Evolutionary conservation across 1,140 invertebrate species (phyloP).

Genomic region (Latrodectus geometricus): DNA sequence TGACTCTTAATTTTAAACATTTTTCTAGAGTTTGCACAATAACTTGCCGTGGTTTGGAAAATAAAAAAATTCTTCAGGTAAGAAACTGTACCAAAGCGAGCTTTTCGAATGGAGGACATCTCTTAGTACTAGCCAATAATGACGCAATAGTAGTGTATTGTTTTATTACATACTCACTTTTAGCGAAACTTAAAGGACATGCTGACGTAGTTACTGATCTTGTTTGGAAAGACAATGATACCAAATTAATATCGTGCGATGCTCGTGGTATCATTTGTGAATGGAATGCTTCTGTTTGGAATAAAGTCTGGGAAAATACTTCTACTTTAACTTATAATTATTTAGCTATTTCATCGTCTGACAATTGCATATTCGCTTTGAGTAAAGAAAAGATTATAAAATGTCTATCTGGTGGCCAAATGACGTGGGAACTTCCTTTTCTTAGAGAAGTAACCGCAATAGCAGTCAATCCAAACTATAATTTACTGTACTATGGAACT

Average conservation of each 20-base stretch:
- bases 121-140: not conserved
- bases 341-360: not conserved
- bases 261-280: constrained; percentile 38
- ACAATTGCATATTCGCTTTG: not conserved
- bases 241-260: constrained; percentile 10
- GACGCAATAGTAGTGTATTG: constrained; percentile 7
- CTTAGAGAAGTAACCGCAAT: not conserved
- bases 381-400: not conserved
- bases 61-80: not conserved
- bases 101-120: constrained; percentile 29
- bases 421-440: constrained; percentile 7
- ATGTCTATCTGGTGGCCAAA: not conserved
- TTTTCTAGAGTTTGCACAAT: constrained; percentile 13
- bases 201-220: constrained; percentile 9
- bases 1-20: not conserved
- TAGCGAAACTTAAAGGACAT: constrained; percentile 31
- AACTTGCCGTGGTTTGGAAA: not conserved
- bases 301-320: constrained; percentile 37
- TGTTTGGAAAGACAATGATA: constrained; percentile 29
- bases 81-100: not conserved
- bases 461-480: not conserved
- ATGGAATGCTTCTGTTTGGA: constrained; percentile 17
- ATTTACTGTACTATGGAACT: not conserved
- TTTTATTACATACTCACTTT: constrained; percentile 5
- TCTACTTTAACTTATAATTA: not conserved